phyloP scores from a whole-genome alignment of 2,888 invertebrate species.

The Sinodicranocentrus sp. region DNA sequence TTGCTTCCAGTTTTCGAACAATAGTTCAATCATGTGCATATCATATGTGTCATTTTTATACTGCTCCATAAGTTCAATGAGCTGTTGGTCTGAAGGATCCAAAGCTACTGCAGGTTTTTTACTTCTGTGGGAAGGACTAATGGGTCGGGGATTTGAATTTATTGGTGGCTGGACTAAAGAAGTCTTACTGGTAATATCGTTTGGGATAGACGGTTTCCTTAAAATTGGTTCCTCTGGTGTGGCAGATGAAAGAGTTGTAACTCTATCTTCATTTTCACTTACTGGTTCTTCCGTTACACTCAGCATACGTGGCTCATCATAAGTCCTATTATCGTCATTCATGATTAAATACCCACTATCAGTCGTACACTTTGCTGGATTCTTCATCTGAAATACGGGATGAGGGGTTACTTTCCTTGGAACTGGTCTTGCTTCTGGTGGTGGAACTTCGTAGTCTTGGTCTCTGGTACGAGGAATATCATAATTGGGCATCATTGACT shows the following conservation, averaged over 20 bases:
- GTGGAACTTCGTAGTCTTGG: slow-evolving; percentile 70
- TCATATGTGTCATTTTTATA: slow-evolving; percentile 91
- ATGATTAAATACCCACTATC: slow-evolving; percentile 67
- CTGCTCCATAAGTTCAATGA: slow-evolving; percentile 91
- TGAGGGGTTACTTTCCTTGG: too few species aligned
- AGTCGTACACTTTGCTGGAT: too few species aligned
- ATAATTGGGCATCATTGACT: slow-evolving; percentile 55
- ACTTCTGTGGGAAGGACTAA: too few species aligned
- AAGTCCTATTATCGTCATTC: slow-evolving; percentile 26
- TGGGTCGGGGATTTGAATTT: too few species aligned
- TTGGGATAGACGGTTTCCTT: not conserved
- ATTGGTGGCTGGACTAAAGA: not conserved
- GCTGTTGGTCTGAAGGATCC: slow-evolving; percentile 81
- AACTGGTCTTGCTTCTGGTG: slow-evolving; percentile 67
- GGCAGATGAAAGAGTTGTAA: not conserved
- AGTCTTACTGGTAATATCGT: slow-evolving; percentile 4
- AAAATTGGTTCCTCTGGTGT: not conserved
- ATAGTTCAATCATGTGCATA: slow-evolving; percentile 89
- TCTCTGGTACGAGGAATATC: slow-evolving; percentile 61
- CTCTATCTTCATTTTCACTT: not conserved
- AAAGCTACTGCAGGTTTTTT: slow-evolving; percentile 25
- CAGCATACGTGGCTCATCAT: too few species aligned
- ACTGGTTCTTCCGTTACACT: not conserved
- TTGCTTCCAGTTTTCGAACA: slow-evolving; percentile 92
- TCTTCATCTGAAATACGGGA: too few species aligned